Percentiles rank a stretch among this genome's conserved stretches.
Conservation (phyloP, 2,888 invertebrate genomes). For the Calephelis perditalis region DNA sequence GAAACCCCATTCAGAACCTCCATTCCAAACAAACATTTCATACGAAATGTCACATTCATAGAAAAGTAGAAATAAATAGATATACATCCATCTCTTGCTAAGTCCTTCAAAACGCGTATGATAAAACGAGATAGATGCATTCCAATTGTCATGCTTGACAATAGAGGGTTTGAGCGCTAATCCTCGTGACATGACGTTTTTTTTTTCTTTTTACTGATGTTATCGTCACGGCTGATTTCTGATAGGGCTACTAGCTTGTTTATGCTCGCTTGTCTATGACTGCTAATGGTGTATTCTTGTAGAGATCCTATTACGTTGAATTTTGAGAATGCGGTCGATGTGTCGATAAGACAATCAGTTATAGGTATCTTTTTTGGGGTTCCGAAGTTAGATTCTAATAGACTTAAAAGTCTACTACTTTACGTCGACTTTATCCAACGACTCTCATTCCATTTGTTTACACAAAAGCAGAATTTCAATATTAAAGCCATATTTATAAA, state of each 20-base stretch:
- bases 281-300: constrained; percentile 70
- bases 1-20: constrained; percentile 47
- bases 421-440: no score
- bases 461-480: no score
- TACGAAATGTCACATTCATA: constrained; percentile 73
- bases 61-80: constrained; percentile 71
- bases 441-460: no score
- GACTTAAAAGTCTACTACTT: no score
- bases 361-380: constrained; percentile 4
- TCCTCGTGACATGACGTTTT: constrained; percentile 67
- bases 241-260: constrained; percentile 64
- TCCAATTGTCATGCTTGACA: constrained; percentile 67
- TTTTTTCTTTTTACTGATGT: constrained; percentile 60
- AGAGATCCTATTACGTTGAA: constrained; percentile 52
- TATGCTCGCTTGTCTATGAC: constrained; percentile 52
- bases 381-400: no score
- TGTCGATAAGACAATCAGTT: constrained; percentile 52
- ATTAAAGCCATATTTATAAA: no score
- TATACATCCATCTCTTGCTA: constrained; percentile 49
- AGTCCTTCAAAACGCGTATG: constrained; percentile 29
- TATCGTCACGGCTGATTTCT: constrained; percentile 58
- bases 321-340: constrained; percentile 22
- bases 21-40: constrained; percentile 72
- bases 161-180: constrained; percentile 58
- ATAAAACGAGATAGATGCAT: constrained; percentile 58